A percentile compares a stretch with the other conserved stretches of the same genome.
Evolutionary conservation across 2,888 invertebrate genomes (phyloP).

Genomic region (Brenthis ino): DNA sequence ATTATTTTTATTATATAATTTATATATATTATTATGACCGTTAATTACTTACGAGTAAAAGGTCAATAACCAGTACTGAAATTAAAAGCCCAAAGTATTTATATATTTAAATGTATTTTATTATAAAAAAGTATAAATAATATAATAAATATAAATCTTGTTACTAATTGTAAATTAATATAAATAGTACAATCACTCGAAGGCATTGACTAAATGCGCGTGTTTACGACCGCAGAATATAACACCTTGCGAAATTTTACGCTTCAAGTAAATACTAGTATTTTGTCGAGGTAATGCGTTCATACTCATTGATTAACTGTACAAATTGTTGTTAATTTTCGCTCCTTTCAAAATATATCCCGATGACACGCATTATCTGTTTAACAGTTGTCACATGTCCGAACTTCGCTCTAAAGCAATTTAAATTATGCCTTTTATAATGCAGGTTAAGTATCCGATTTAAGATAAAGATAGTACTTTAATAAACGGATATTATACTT

Average conservation of each 20-base stretch:
- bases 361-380: no score
- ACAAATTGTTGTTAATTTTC: not conserved
- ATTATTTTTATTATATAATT: no score
- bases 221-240: constrained; percentile 11
- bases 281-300: constrained; percentile 11
- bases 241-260: constrained; percentile 25
- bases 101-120: not conserved
- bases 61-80: no score
- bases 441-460: no score
- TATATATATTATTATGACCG: no score
- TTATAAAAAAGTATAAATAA: not conserved
- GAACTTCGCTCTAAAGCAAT: no score
- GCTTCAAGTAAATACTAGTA: constrained; percentile 8
- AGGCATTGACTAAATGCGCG: constrained; percentile 23
- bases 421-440: no score
- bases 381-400: no score
- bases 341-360: no score
- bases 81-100: not conserved
- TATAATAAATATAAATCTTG: constrained; percentile 10
- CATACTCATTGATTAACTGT: constrained; percentile 2
- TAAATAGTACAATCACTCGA: constrained; percentile 21
- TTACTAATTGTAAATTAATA: not conserved
- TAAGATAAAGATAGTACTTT: no score
- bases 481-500: no score
- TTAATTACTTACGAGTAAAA: no score